Conservation (phyloP, 2,797 vertebrate genomes). For the Leuciscus waleckii region DNA sequence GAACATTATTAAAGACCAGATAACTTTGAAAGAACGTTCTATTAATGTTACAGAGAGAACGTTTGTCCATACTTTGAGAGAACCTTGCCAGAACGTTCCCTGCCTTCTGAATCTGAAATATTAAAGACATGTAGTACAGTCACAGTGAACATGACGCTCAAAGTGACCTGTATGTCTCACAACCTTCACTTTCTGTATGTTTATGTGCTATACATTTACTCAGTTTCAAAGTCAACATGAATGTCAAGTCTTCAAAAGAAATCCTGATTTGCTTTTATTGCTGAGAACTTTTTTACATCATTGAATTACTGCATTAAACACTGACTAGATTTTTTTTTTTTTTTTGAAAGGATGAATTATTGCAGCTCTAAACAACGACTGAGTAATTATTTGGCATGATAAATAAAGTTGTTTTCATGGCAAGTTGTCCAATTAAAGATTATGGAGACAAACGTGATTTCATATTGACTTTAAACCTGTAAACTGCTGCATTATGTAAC, state of each 20-base stretch:
- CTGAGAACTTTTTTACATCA: background rate
- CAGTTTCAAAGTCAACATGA: conserved; percentile 23
- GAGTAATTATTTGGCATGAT: background rate
- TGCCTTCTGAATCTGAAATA: background rate
- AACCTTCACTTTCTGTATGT: background rate
- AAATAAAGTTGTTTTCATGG: background rate
- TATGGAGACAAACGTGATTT: background rate
- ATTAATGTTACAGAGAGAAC: background rate
- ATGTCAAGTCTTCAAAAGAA: background rate
- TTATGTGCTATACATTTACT: background rate
- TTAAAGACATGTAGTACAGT: conserved; percentile 59
- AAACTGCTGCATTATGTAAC: background rate
- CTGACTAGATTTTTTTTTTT: background rate
- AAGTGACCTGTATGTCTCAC: background rate
- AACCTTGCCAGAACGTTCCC: background rate
- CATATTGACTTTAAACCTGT: background rate
- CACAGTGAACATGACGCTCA: background rate
- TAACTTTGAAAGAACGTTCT: background rate
- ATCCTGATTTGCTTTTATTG: conserved; percentile 5
- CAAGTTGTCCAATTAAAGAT: background rate
- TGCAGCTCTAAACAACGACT: background rate
- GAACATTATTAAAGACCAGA: background rate
- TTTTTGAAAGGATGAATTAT: background rate
- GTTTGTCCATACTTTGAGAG: background rate
- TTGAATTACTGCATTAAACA: background rate